phyloP scores from a whole-genome alignment of 2,797 vertebrate genomes.

The Clamator glandarius region DNA sequence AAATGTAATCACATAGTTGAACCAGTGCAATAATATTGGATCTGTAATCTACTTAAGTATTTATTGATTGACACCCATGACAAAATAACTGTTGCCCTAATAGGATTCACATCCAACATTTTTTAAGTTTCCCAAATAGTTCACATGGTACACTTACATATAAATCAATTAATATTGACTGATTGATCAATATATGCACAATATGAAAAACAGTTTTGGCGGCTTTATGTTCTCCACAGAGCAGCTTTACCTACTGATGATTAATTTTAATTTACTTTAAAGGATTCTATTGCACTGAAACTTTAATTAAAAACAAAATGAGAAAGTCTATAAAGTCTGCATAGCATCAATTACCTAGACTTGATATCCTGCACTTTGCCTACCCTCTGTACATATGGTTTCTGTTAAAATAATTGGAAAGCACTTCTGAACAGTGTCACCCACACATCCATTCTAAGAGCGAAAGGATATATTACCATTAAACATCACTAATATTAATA shows the following conservation, averaged over 20 bases:
- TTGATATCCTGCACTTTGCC: conserved; percentile 30
- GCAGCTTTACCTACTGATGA: conserved; percentile 58
- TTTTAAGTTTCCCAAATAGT: conserved; percentile 65
- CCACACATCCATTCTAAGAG: conserved; percentile 70
- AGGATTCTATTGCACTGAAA: conserved; percentile 67
- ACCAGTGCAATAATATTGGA: conserved; percentile 40
- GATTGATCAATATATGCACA: conserved; percentile 62
- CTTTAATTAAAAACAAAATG: conserved; percentile 71
- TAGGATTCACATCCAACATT: conserved; percentile 55
- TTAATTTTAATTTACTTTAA: conserved; percentile 76
- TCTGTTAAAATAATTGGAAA: conserved; percentile 71
- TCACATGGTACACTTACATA: conserved; percentile 52
- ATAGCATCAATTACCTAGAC: conserved; percentile 61
- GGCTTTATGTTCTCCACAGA: conserved; percentile 57
- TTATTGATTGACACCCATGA: conserved; percentile 62
- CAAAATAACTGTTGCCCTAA: conserved; percentile 69
- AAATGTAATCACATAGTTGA: conserved; percentile 24
- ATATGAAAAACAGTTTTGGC: conserved; percentile 68
- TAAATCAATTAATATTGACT: conserved; percentile 66
- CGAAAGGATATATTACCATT: conserved; percentile 70
- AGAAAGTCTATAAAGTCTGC: conserved; percentile 65
- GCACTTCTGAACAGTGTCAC: conserved; percentile 75
- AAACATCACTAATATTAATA: conserved; percentile 74
- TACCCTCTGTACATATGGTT: conserved; percentile 72
- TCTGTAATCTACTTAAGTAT: conserved; percentile 68